Conservation (phyloP, 2,888 invertebrate genomes). For the Spatulosminthurus flaviceps region DNA sequence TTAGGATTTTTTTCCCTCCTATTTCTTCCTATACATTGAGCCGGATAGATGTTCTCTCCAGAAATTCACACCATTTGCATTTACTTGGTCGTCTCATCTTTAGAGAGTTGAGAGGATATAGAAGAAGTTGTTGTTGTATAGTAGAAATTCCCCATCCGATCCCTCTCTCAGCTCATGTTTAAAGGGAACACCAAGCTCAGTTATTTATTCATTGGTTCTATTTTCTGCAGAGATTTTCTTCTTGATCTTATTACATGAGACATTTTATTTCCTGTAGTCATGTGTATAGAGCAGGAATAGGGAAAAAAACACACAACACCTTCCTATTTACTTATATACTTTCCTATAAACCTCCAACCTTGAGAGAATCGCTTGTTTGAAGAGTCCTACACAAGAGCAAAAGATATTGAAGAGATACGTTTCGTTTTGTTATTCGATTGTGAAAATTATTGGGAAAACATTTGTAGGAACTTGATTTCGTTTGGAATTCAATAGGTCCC, state of each 20-base stretch:
- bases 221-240: constrained; percentile 15
- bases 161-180: constrained; percentile 21
- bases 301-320: neutral
- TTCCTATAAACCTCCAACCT: too few species aligned
- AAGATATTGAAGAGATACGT: neutral
- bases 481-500: constrained; percentile 53
- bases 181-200: neutral
- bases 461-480: constrained; percentile 36
- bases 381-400: too few species aligned
- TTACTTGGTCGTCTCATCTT: constrained; percentile 39
- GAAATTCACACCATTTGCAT: constrained; percentile 47
- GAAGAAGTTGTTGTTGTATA: neutral
- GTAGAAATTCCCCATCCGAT: neutral
- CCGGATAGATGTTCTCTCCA: neutral
- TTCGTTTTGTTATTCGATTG: neutral
- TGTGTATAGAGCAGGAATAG: too few species aligned
- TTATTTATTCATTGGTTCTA: constrained; percentile 33
- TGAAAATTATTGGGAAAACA: constrained; percentile 25
- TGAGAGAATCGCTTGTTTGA: too few species aligned
- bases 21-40: neutral
- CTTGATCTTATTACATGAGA: constrained; percentile 35
- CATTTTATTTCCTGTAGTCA: constrained; percentile 13
- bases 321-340: neutral
- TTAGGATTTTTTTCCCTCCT: neutral
- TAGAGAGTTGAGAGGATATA: constrained; percentile 22